These are phyloP conservation scores for Gnathonemus longibarbis DNA, from an alignment of 2,113 vertebrate genomes.

Conservation along the genomic window DNA sequence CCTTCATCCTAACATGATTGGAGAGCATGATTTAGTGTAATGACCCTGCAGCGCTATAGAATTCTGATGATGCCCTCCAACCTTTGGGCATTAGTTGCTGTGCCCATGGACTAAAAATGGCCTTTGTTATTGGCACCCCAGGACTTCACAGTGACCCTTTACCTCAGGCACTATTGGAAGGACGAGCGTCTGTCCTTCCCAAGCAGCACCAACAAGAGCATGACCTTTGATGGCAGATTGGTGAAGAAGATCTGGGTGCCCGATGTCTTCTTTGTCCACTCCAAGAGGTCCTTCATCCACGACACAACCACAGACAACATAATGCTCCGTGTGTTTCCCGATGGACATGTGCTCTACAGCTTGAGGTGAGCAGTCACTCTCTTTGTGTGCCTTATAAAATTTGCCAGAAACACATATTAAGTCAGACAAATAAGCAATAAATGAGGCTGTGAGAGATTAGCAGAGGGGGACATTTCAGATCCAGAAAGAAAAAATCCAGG, in stretches of 20 bases:
- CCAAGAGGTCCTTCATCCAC: slow-evolving; percentile 88
- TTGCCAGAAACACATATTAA: not conserved
- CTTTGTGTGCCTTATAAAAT: not conserved
- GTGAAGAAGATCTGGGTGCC: slow-evolving; percentile 98
- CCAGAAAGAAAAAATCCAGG: not conserved
- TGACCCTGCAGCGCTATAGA: not conserved
- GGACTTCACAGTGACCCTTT: slow-evolving; percentile 97
- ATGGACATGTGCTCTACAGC: slow-evolving; percentile 91
- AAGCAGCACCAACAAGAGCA: slow-evolving; percentile 88
- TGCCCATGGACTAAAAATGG: not conserved
- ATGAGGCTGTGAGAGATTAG: not conserved
- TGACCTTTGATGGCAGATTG: slow-evolving; percentile 88
- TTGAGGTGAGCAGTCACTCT: slow-evolving; percentile 65
- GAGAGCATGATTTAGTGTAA: not conserved
- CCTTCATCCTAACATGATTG: not conserved
- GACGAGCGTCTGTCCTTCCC: slow-evolving; percentile 84
- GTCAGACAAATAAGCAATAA: not conserved
- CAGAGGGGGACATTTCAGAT: not conserved
- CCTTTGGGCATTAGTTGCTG: not conserved
- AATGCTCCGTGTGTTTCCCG: slow-evolving; percentile 89
- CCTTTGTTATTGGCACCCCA: slow-evolving; percentile 33
- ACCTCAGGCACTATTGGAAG: slow-evolving; percentile 93
- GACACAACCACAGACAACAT: slow-evolving; percentile 94
- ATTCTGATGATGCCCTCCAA: not conserved
- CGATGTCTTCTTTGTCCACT: slow-evolving; percentile 93